Evolutionary conservation across 2,888 invertebrate genomes (phyloP).

Genomic region (Hetaerina titia): DNA sequence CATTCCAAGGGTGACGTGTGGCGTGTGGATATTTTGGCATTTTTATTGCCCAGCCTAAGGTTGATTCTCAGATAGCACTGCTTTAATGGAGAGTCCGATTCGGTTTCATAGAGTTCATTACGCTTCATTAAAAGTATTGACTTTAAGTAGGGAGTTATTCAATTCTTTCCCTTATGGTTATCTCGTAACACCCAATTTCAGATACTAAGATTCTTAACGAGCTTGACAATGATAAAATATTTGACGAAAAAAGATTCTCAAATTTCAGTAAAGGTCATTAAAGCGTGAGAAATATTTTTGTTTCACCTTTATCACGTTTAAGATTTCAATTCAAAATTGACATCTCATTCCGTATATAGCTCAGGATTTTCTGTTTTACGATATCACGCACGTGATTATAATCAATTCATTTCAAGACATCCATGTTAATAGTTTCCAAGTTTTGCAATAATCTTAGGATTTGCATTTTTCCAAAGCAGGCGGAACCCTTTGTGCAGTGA

Average conservation of each 20-base stretch:
- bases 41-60: neutral
- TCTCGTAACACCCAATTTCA: neutral
- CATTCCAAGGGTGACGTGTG: neutral
- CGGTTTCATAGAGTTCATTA: neutral
- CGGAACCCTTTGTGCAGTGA: no score
- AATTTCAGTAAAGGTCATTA: no score
- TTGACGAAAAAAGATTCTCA: neutral
- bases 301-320: no score
- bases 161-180: neutral
- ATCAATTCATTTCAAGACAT: no score
- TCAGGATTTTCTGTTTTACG: no score
- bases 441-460: no score
- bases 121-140: neutral
- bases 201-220: neutral
- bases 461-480: no score
- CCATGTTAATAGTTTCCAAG: no score
- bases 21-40: conserved; percentile 13
- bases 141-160: neutral
- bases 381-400: no score
- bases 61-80: conserved; percentile 27
- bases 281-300: no score
- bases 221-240: neutral
- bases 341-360: no score
- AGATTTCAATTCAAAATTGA: no score
- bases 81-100: conserved; percentile 26